Evolutionary conservation across 2,113 vertebrate genomes (phyloP).

Genomic region (Clarias magur): DNA sequence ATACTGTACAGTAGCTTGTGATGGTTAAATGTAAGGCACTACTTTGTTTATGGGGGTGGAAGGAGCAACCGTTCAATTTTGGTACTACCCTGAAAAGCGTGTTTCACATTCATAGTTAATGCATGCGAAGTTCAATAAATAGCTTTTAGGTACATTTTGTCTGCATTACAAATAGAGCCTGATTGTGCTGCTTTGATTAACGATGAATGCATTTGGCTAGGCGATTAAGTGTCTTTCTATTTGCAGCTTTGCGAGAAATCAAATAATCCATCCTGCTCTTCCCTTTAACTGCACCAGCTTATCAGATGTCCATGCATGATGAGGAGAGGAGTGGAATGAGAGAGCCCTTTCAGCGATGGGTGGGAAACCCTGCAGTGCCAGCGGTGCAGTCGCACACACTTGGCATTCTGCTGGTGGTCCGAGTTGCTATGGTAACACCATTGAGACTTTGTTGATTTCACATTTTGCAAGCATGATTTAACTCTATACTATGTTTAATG

Average conservation of each 20-base stretch:
- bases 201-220: neutral
- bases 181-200: neutral
- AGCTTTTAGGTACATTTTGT: neutral
- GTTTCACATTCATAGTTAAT: neutral
- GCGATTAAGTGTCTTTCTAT: neutral
- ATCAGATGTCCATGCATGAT: constrained; percentile 27
- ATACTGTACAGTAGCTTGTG: neutral
- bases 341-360: constrained; percentile 37
- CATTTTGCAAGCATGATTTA: constrained; percentile 12
- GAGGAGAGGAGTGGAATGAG: constrained; percentile 18
- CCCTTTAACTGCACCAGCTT: constrained; percentile 10
- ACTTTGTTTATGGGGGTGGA: neutral
- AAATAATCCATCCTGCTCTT: neutral
- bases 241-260: neutral
- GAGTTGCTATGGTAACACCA: constrained; percentile 54
- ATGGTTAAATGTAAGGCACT: neutral
- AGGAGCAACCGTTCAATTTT: neutral
- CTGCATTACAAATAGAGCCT: neutral
- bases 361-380: constrained; percentile 51
- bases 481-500: neutral
- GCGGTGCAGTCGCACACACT: constrained; percentile 52
- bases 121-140: neutral
- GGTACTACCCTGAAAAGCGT: neutral
- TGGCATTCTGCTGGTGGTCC: constrained; percentile 59
- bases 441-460: constrained; percentile 40